phyloP scores from a whole-genome alignment of 35 echinoderm and acorn worm genomes.

The Eucidaris tribuloides region DNA sequence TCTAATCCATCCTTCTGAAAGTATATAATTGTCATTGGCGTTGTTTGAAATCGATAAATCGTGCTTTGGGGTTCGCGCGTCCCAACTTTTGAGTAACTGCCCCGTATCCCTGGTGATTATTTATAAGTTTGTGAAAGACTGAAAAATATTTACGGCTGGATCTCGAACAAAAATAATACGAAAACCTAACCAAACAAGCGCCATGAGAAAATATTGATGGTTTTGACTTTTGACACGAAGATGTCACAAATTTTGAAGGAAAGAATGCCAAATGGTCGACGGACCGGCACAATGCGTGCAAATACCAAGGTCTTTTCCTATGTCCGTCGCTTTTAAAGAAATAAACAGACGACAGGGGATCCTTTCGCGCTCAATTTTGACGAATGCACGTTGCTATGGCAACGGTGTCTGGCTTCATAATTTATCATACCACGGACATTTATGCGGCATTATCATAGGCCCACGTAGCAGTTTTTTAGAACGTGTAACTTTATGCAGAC shows the following conservation, averaged over 20 bases:
- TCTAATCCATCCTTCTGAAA: background rate
- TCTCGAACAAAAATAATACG: slow-evolving; percentile 20
- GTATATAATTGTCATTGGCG: background rate
- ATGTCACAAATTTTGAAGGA: slow-evolving; percentile 8
- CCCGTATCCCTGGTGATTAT: slow-evolving; percentile 9
- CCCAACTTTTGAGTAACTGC: slow-evolving; percentile 10
- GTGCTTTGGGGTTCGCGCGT: background rate
- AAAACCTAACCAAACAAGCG: slow-evolving; percentile 35
- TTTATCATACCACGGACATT: too few relatives aligned
- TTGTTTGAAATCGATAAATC: slow-evolving; percentile 36
- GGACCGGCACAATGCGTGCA: slow-evolving; percentile 3
- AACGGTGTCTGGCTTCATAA: too few relatives aligned
- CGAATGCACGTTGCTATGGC: slow-evolving; percentile 10
- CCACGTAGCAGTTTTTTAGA: too few relatives aligned
- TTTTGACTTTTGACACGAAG: slow-evolving; percentile 4
- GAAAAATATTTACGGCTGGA: slow-evolving; percentile 23
- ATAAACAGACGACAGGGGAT: slow-evolving; percentile 9
- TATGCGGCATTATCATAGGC: too few relatives aligned
- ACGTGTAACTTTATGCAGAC: too few relatives aligned
- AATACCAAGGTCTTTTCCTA: background rate
- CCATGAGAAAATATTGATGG: slow-evolving; percentile 26
- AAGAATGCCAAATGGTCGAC: background rate
- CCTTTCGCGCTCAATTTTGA: slow-evolving; percentile 22
- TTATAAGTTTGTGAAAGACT: slow-evolving; percentile 40
- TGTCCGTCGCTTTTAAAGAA: slow-evolving; percentile 24